A percentile compares a stretch with the other conserved stretches of the same genome.
phyloP scores from a whole-genome alignment of 2,113 vertebrate species.

The Hirundichthys speculiger region DNA sequence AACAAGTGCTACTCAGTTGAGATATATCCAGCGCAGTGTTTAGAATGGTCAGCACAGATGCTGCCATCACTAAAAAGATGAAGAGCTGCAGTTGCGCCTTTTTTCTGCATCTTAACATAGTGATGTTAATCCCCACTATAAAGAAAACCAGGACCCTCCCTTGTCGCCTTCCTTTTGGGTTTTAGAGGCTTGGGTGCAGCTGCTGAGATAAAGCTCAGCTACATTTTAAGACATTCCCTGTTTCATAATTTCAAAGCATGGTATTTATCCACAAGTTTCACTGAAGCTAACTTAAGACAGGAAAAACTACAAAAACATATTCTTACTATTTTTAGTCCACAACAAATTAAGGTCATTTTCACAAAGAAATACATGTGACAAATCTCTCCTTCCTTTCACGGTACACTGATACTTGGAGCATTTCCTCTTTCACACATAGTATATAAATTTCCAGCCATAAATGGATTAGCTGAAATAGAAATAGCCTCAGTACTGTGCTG shows the following conservation, averaged over 20 bases:
- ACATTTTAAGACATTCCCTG: constrained; percentile 35
- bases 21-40: background rate
- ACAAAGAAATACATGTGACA: too few relatives aligned
- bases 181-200: constrained; percentile 46
- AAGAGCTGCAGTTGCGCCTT: constrained; percentile 50
- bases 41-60: constrained; percentile 17
- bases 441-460: too few relatives aligned
- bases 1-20: background rate
- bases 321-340: too few relatives aligned
- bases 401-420: too few relatives aligned
- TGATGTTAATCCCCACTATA: constrained; percentile 48
- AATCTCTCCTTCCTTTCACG: too few relatives aligned
- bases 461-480: too few relatives aligned
- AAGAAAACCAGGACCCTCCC: constrained; percentile 44
- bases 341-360: too few relatives aligned
- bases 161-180: constrained; percentile 33
- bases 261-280: constrained; percentile 29
- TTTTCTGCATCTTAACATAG: constrained; percentile 51
- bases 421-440: too few relatives aligned
- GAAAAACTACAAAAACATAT: too few relatives aligned
- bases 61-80: constrained; percentile 43
- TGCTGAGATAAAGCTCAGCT: constrained; percentile 34
- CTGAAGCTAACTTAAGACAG: constrained; percentile 11
- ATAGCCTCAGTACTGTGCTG: constrained; percentile 1
- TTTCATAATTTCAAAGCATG: background rate